Conservation (phyloP, 2,888 invertebrate genomes). For the Pediacus dermestoides region DNA sequence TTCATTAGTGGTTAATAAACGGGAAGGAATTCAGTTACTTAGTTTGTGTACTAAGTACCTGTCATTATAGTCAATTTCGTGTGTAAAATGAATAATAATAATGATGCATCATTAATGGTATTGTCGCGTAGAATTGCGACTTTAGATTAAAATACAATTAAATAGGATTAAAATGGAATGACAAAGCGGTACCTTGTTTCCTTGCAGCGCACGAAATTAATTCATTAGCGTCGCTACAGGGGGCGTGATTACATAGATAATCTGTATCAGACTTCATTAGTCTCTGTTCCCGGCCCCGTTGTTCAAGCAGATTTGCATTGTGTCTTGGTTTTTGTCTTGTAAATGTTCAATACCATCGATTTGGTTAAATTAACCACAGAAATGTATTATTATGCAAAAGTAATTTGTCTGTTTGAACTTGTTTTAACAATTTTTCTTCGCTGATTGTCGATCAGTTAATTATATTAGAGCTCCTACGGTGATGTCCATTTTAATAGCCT, state of each 20-base stretch:
- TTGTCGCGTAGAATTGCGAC: conserved; percentile 22
- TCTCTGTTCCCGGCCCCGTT: conserved; percentile 2
- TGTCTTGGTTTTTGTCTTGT: too few relatives aligned
- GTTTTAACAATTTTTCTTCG: conserved; percentile 1
- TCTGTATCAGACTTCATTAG: conserved; percentile 25
- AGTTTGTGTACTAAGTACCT: too few relatives aligned
- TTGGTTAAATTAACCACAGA: too few relatives aligned
- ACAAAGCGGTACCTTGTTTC: conserved; percentile 38
- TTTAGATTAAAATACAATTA: conserved; percentile 38
- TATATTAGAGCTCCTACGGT: too few relatives aligned
- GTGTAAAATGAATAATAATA: conserved; percentile 1
- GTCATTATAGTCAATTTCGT: not conserved
- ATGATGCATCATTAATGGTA: conserved; percentile 8
- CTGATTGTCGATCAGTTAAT: too few relatives aligned
- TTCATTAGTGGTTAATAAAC: too few relatives aligned
- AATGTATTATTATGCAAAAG: too few relatives aligned
- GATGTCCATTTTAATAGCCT: too few relatives aligned
- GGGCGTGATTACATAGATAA: conserved; percentile 27
- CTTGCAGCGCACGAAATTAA: conserved; percentile 38
- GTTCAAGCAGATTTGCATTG: too few relatives aligned
- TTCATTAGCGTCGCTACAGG: conserved; percentile 37
- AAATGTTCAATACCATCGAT: too few relatives aligned
- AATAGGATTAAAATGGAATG: conserved; percentile 39
- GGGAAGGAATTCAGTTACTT: too few relatives aligned
- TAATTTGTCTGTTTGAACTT: conserved; percentile 1